Percentiles rank a stretch among this genome's conserved stretches.
Conservation (phyloP, 23 tunicate species). For the Botrylloides violaceus region DNA sequence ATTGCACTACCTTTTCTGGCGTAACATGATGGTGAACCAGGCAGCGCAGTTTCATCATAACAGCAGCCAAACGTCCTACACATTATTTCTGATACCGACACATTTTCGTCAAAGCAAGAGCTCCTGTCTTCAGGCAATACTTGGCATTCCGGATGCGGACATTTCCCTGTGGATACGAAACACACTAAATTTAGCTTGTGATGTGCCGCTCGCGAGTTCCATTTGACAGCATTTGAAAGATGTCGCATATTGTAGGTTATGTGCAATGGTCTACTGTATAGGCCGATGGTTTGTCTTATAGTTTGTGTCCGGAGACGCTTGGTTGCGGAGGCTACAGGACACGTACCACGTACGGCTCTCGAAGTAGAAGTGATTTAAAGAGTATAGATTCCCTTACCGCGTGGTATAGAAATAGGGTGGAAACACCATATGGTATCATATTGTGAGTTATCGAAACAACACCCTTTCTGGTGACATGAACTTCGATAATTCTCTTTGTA, state of each 20-base stretch:
- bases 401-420: slow-evolving; percentile 18
- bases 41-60: slow-evolving; percentile 39
- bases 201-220: too few species aligned
- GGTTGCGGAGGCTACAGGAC: too few species aligned
- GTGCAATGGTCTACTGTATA: too few species aligned
- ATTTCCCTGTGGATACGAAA: too few species aligned
- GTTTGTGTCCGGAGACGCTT: too few species aligned
- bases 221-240: too few species aligned
- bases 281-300: too few species aligned
- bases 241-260: too few species aligned
- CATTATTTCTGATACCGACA: background rate
- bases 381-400: too few species aligned
- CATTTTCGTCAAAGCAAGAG: slow-evolving; percentile 6
- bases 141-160: slow-evolving; percentile 66
- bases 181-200: too few species aligned
- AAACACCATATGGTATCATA: slow-evolving; percentile 46
- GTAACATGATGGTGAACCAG: slow-evolving; percentile 40
- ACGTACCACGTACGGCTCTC: too few species aligned
- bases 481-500: slow-evolving; percentile 26
- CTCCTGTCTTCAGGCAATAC: slow-evolving; percentile 42
- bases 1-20: slow-evolving; percentile 42
- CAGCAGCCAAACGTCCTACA: slow-evolving; percentile 48
- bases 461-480: slow-evolving; percentile 23
- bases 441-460: slow-evolving; percentile 44
- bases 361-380: too few species aligned